Percentiles rank a stretch among this genome's conserved stretches.
Evolutionary conservation across 2,888 invertebrate genomes (phyloP).

Genomic region (Drosophila vallismaia): DNA sequence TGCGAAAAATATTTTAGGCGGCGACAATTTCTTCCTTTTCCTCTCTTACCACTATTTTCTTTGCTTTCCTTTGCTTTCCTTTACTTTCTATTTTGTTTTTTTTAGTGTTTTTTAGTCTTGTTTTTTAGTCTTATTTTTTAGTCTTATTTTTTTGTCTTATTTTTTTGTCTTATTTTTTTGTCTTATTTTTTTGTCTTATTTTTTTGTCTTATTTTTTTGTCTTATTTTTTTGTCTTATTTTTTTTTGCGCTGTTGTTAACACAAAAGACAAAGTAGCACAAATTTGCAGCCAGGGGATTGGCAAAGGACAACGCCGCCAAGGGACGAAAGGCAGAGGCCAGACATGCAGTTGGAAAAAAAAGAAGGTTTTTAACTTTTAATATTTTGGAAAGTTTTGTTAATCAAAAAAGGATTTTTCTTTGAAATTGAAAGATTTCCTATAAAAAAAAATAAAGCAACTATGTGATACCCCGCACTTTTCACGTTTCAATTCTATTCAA

Average conservation of each 20-base stretch:
- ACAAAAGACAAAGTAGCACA: conserved; percentile 80
- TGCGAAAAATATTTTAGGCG: conserved; percentile 58
- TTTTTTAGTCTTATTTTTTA: conserved; percentile 9
- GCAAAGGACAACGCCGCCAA: conserved; percentile 2
- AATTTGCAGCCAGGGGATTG: conserved; percentile 60
- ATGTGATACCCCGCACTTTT: background rate
- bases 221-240: too few species aligned
- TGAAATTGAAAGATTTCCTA: too few species aligned
- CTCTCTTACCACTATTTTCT: background rate
- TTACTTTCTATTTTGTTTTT: conserved; percentile 13
- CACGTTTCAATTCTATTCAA: too few species aligned
- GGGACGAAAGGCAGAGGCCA: background rate
- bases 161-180: too few species aligned
- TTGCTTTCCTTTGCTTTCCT: background rate
- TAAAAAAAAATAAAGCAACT: background rate
- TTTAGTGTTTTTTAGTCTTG: background rate
- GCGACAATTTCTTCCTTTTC: conserved; percentile 30
- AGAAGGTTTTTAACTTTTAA: background rate
- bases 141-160: too few species aligned
- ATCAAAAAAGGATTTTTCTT: too few species aligned
- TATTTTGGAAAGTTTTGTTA: background rate
- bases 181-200: too few species aligned
- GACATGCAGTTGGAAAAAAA: background rate
- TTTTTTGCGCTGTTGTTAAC: conserved; percentile 58
- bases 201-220: too few species aligned